phyloP scores from a whole-genome alignment of 2,113 vertebrate species.

The Calidris pugnax region DNA sequence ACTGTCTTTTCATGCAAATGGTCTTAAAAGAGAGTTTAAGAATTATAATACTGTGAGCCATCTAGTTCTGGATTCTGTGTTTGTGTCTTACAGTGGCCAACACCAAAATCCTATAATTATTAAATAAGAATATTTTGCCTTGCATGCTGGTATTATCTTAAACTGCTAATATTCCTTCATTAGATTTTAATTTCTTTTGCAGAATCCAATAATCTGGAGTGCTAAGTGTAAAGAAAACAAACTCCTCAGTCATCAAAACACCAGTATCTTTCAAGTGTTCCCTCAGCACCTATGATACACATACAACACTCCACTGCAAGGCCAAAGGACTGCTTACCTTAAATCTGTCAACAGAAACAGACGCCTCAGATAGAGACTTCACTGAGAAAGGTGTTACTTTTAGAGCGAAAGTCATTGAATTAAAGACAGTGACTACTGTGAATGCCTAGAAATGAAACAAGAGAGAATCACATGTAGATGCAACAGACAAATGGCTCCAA shows the following conservation, averaged over 20 bases:
- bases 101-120: neutral
- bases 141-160: neutral
- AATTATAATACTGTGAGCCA: neutral
- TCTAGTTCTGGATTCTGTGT: neutral
- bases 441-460: slow-evolving; percentile 81
- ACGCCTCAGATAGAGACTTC: slow-evolving; percentile 91
- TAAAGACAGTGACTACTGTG: slow-evolving; percentile 94
- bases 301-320: neutral
- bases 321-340: slow-evolving; percentile 78
- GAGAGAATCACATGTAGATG: neutral
- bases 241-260: neutral
- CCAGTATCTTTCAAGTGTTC: neutral
- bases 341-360: slow-evolving; percentile 88
- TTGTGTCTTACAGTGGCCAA: neutral
- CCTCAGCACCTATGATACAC: neutral
- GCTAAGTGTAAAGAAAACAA: neutral
- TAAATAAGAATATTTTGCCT: neutral
- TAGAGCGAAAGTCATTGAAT: slow-evolving; percentile 94
- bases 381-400: slow-evolving; percentile 95
- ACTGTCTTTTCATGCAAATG: neutral
- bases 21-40: neutral
- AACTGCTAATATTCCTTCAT: neutral
- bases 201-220: neutral
- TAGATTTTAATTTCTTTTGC: neutral
- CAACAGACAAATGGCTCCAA: neutral